Conservation (phyloP, 2,797 vertebrate genomes). For the Melopsittacus undulatus region DNA sequence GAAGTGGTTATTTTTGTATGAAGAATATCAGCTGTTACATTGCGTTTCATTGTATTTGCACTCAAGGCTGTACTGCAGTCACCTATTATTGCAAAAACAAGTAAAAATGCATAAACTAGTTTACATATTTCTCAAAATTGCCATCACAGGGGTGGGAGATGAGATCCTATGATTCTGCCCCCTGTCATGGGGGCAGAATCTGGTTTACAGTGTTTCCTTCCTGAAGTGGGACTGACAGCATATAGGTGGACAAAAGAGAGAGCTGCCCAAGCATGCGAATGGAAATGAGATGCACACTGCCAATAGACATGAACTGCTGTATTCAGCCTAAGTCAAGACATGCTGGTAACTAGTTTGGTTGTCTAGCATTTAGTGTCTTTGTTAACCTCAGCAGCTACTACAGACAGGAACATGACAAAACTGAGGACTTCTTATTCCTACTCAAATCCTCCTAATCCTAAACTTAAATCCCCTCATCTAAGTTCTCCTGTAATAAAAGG, state of each 20-base stretch:
- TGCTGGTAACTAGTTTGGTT: background rate
- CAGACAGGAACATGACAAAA: background rate
- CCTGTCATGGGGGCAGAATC: fast-evolving
- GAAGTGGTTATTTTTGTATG: constrained; percentile 62
- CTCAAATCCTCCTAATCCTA: background rate
- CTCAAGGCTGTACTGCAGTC: background rate
- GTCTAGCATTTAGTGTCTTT: background rate
- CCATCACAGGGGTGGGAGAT: background rate
- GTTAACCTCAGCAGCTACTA: background rate
- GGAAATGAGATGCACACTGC: background rate
- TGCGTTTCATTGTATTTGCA: background rate
- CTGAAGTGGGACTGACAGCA: background rate
- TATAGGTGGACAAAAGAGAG: background rate
- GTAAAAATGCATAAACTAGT: background rate
- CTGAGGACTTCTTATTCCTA: background rate
- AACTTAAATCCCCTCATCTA: background rate
- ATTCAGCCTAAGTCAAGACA: background rate
- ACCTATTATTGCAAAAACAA: background rate
- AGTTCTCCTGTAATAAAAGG: background rate
- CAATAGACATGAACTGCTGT: fast-evolving
- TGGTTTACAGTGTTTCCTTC: background rate
- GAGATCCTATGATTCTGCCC: background rate
- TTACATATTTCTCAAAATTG: background rate
- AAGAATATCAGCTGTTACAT: background rate
- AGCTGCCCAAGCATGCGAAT: background rate